Base-by-base conservation (phyloP, 2,888 invertebrate species). In the Diaprepes abbreviatus region DNA sequence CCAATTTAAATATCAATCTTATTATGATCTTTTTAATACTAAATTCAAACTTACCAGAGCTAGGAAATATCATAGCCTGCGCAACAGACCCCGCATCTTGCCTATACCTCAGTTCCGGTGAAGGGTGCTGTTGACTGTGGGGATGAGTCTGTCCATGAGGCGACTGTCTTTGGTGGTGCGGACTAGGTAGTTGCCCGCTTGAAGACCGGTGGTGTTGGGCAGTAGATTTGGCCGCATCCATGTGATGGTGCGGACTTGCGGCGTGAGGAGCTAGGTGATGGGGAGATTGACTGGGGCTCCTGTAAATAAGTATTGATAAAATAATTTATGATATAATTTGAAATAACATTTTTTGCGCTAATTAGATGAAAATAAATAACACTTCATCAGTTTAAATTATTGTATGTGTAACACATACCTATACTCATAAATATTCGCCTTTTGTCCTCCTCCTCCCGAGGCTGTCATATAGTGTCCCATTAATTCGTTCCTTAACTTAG, bases 401-500 rank as follows among this genome's bases (percentile, higher is more conserved):
- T 6, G 9, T n/a, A 28, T 10, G 12, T 28, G 9, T 48, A 10
- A 54, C 17, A 31, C 45, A 38, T 43, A 60, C 67, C 66, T 50
- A 58, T 72, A 72, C 52, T 78, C 78, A 50, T 77, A 78, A 72
- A 84, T 75, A 36, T 43, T 45, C 58, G 58, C 52, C 73, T 77
- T 68, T 28, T 71, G 69, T n/a, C 43, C 57, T 24, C 85, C 84
- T 57, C 87, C 79, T n/a, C 58, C 66, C 4, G 71, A 64, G 81
- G 87, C 79, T 78, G 87, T 81, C 64, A 89, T 84, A 81, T 89
- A 89, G 75, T 88, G 88, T 3, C 85, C 83, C 77, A 88, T 86
- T 78, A 88, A 87, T 71, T 85, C 86, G 24, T 80, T 79, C 58
- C 88, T 83, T 67, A 88, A 83, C 79, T 89, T 89, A 73, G 88